phyloP scores from a whole-genome alignment of 2,797 vertebrate genomes.

The Halcyon badia region DNA sequence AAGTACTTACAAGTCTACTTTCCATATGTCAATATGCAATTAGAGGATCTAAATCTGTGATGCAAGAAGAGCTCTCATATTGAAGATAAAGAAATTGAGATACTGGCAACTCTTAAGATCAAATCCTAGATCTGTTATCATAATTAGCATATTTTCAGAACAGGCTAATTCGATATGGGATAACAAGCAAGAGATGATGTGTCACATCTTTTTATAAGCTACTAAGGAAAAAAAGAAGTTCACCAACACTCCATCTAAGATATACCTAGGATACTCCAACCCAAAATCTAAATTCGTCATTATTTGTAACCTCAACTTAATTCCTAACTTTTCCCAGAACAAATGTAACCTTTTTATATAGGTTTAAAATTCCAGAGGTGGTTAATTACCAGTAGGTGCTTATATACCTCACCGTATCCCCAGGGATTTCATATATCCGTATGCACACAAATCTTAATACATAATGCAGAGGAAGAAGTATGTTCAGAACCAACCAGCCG shows the following conservation, averaged over 20 bases:
- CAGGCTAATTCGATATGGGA: slow-evolving; percentile 53
- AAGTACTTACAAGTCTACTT: slow-evolving; percentile 61
- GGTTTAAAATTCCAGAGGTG: background rate
- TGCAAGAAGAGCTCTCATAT: slow-evolving; percentile 41
- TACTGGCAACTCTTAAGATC: slow-evolving; percentile 61
- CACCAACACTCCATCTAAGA: background rate
- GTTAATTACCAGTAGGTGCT: background rate
- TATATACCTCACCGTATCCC: background rate
- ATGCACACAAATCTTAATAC: background rate
- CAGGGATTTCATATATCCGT: background rate
- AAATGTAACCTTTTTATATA: background rate
- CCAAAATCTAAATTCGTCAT: background rate
- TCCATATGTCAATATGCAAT: slow-evolving; percentile 64
- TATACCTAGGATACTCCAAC: background rate
- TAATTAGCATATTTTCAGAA: slow-evolving; percentile 71
- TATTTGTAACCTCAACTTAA: background rate
- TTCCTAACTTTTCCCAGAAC: background rate
- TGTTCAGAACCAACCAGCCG: background rate
- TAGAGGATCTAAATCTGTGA: slow-evolving; percentile 53
- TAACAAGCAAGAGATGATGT: slow-evolving; percentile 52
- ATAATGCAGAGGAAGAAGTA: background rate
- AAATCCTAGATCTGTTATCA: slow-evolving; percentile 55
- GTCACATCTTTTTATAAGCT: slow-evolving; percentile 43
- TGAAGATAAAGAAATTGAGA: slow-evolving; percentile 26
- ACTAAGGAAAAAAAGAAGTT: slow-evolving; percentile 1